Conservation (phyloP, 2,113 vertebrate genomes). For the Sclerurus mexicanus region DNA sequence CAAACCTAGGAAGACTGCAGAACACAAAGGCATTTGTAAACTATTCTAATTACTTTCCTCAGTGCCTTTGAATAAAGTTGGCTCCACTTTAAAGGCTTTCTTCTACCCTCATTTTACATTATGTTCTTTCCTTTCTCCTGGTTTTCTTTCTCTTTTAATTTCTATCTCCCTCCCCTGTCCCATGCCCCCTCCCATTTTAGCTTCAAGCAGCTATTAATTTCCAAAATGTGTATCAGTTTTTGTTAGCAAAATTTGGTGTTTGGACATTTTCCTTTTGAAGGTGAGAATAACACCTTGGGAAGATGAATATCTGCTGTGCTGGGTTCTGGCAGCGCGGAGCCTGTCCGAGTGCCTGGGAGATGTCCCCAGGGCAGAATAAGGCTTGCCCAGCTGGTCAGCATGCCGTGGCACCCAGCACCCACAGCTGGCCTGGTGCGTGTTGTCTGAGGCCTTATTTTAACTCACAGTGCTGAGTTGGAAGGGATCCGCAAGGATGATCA, state of each 20-base stretch:
- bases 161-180: neutral
- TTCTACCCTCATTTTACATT: slow-evolving; percentile 38
- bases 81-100: slow-evolving; percentile 61
- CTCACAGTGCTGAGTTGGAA: neutral
- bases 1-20: slow-evolving; percentile 32
- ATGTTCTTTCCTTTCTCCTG: slow-evolving; percentile 37
- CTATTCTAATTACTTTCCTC: slow-evolving; percentile 54
- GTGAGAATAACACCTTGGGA: neutral
- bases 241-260: neutral
- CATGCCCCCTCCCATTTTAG: neutral
- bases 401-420: neutral
- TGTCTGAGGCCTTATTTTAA: neutral
- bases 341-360: neutral
- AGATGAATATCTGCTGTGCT: neutral
- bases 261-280: neutral
- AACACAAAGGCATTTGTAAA: slow-evolving; percentile 47
- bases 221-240: neutral
- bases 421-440: neutral
- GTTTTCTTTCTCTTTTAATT: slow-evolving; percentile 21
- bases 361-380: neutral
- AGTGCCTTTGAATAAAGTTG: slow-evolving; percentile 60
- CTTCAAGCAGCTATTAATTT: neutral
- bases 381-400: neutral
- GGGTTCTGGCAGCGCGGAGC: neutral
- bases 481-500: neutral